phyloP scores from a whole-genome alignment of 37 sponge, comb jelly and placozoan genomes.

The Tethya wilhelma region DNA sequence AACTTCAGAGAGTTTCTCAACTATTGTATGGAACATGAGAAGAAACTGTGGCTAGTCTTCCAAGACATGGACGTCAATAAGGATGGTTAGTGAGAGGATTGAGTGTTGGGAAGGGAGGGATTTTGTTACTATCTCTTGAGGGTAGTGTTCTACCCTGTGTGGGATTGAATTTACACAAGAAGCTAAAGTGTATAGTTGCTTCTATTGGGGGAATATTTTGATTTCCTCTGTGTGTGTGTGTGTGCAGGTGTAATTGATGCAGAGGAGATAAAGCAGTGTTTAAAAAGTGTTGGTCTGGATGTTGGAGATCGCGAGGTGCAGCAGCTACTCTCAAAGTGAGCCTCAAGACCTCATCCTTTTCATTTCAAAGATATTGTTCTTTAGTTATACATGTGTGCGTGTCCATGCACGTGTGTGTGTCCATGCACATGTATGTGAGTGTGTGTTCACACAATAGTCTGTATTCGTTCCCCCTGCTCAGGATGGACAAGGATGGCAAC shows the following conservation, averaged over 20 bases:
- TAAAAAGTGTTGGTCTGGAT: slow-evolving; percentile 52
- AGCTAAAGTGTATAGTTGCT: not conserved
- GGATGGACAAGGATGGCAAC: slow-evolving; percentile 91
- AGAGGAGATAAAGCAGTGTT: slow-evolving; percentile 60
- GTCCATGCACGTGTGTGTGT: slow-evolving; percentile 21
- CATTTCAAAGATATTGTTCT: not conserved
- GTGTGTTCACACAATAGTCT: not conserved
- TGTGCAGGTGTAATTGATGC: slow-evolving; percentile 70
- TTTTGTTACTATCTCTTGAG: too few species aligned
- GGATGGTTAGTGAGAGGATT: slow-evolving; percentile 61
- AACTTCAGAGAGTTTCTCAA: slow-evolving; percentile 72
- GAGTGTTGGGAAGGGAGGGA: too few species aligned
- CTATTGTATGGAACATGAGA: slow-evolving; percentile 77
- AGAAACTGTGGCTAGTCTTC: slow-evolving; percentile 75
- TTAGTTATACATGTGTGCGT: slow-evolving; percentile 1
- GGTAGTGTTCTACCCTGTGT: too few species aligned
- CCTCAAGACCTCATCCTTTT: too few species aligned
- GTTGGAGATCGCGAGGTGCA: slow-evolving; percentile 55
- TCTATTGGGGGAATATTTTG: not conserved
- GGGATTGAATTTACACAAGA: too few species aligned
- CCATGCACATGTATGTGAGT: slow-evolving; percentile 16
- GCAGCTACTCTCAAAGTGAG: slow-evolving; percentile 63
- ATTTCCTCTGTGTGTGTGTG: not conserved
- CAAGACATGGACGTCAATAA: slow-evolving; percentile 71
- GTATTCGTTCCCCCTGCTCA: slow-evolving; percentile 14